These are phyloP conservation scores for Synergus umbraculus DNA, from an alignment of 2,888 invertebrate genomes.

Conservation along the genomic window DNA sequence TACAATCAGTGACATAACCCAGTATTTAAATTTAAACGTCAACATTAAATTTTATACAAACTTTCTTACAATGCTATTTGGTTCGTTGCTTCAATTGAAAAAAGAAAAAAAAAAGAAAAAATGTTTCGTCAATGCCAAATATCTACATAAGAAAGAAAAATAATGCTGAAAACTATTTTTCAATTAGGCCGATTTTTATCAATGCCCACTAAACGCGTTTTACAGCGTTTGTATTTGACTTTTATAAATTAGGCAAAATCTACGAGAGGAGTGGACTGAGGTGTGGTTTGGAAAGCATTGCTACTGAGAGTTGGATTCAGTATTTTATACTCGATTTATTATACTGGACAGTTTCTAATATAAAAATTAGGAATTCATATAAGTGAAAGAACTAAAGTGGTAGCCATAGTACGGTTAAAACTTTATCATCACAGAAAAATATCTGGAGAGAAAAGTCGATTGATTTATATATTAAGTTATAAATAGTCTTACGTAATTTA, in stretches of 20 bases:
- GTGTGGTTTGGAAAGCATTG: slow-evolving; percentile 14
- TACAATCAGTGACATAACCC: too few species aligned
- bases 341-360: not conserved
- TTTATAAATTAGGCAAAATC: slow-evolving; percentile 29
- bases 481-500: slow-evolving; percentile 10
- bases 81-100: too few species aligned
- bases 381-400: not conserved
- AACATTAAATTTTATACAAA: too few species aligned
- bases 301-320: slow-evolving; percentile 12
- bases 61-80: too few species aligned
- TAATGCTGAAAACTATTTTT: not conserved
- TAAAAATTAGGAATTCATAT: not conserved
- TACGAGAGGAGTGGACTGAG: slow-evolving; percentile 40
- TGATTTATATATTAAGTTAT: not conserved
- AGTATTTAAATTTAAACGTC: too few species aligned
- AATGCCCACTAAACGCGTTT: slow-evolving; percentile 15
- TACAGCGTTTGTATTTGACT: slow-evolving; percentile 12
- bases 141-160: slow-evolving; percentile 1
- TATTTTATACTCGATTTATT: slow-evolving; percentile 14
- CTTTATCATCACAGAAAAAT: not conserved
- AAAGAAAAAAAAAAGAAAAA: not conserved
- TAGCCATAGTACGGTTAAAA: not conserved
- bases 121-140: slow-evolving; percentile 19
- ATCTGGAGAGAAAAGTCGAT: not conserved
- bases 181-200: slow-evolving; percentile 12